Evolutionary conservation across 1,140 invertebrate genomes (phyloP).

Genomic region (Belonocnema kinseyi): DNA sequence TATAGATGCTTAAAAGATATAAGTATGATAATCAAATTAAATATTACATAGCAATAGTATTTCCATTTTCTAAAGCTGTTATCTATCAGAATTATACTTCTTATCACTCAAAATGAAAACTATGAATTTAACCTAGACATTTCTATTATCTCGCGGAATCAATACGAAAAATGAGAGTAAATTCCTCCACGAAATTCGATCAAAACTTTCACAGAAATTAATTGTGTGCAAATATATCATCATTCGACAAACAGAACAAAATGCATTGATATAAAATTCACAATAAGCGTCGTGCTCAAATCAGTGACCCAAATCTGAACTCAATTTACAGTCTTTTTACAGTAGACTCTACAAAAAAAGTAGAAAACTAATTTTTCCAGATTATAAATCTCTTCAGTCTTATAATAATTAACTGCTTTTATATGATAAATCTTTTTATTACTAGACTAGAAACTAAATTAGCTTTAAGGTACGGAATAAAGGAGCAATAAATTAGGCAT

Average conservation of each 20-base stretch:
- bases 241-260: not conserved
- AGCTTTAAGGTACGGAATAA: not conserved
- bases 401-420: not conserved
- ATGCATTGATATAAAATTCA: not conserved
- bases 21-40: too few relatives aligned
- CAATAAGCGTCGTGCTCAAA: not conserved
- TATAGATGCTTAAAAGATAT: too few relatives aligned
- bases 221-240: too few relatives aligned
- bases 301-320: constrained; percentile 20
- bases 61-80: too few relatives aligned
- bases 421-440: not conserved
- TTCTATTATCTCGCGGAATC: not conserved
- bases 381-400: too few relatives aligned
- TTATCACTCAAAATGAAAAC: not conserved
- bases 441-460: constrained; percentile 1
- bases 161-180: too few relatives aligned
- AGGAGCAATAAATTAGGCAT: not conserved
- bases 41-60: too few relatives aligned
- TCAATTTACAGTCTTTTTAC: not conserved
- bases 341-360: not conserved
- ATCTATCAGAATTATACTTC: too few relatives aligned
- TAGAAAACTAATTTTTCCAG: too few relatives aligned
- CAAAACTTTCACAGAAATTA: too few relatives aligned
- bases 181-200: too few relatives aligned
- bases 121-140: not conserved